Base-by-base conservation (phyloP, 2,797 vertebrate species). In the Eulemur rubriventer region DNA sequence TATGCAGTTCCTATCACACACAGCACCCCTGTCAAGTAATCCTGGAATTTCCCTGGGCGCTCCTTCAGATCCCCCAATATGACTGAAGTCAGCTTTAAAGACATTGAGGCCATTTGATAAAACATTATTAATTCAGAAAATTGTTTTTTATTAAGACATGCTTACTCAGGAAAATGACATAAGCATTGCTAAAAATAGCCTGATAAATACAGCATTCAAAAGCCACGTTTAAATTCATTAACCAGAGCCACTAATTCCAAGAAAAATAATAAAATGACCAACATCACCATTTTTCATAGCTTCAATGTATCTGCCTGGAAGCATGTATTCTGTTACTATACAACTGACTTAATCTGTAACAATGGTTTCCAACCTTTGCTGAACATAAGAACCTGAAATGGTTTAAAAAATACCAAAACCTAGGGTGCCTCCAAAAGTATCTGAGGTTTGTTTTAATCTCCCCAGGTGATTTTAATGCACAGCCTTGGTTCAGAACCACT, bases 21-120 rank as follows among this genome's bases (percentile, higher is more conserved):
- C 95, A 98, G 99, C 98, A 98, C 99, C 99, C 99, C 98, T 99
- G 98, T 99, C 99, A 99, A 99, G 99, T 98, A 99, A 99, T 98
- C 99, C 99, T 98, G 99, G 99, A 98, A 99, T 99, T 99, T 99
- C 99, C 98, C 99, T 99, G 98, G 99, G 98, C 94, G 98, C 98
- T 99, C 99, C 99, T 99, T 99, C 99, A 99, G 99, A 99, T 99
- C 98, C 99, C 98, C 99, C 99, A 98, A 99, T 98, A 99, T 98
- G 99, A 99, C 98, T 98, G 99, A 99, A 99, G 99, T 98, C 99
- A 99, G 99, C 99, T 99, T 99, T 99, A 99, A 99, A 99, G 99
- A 99, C 99, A 99, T 98, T 99, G 99, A 99, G 99, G 98, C 98
- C 98, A 98, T 98, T 95, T 98, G 97, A 98, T 98, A 98, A 98